phyloP scores from a whole-genome alignment of 2,888 invertebrate species.

The Cheilosia soror region DNA sequence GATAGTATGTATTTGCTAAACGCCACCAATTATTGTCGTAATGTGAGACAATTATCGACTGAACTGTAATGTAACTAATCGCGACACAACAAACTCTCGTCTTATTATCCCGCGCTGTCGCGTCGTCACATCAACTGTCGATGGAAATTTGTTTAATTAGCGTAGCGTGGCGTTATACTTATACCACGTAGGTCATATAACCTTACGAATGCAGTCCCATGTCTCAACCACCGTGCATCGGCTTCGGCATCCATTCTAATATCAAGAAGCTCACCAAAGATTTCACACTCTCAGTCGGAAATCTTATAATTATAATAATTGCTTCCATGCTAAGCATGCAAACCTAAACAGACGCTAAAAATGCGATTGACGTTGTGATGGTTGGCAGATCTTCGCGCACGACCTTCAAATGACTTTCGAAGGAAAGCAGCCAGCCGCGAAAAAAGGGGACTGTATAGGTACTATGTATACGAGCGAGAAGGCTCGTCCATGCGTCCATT shows the following conservation, averaged over 20 bases:
- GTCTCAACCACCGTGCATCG: not conserved
- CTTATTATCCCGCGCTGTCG: not conserved
- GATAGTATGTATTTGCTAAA: slow-evolving; percentile 41
- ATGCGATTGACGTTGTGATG: slow-evolving; percentile 1
- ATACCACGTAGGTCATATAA: not conserved
- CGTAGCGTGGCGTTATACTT: slow-evolving; percentile 49
- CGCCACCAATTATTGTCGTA: slow-evolving; percentile 67
- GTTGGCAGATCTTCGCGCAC: not conserved
- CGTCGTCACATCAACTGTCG: not conserved
- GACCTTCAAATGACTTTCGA: slow-evolving; percentile 72
- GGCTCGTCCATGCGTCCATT: slow-evolving; percentile 74
- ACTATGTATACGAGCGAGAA: slow-evolving; percentile 41
- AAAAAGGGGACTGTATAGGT: slow-evolving; percentile 17
- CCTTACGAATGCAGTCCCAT: not conserved
- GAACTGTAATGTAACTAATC: slow-evolving; percentile 63
- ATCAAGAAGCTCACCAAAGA: slow-evolving; percentile 19
- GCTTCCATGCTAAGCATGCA: slow-evolving; percentile 42
- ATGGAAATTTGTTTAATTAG: slow-evolving; percentile 69
- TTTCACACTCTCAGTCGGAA: slow-evolving; percentile 54
- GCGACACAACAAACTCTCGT: slow-evolving; percentile 29
- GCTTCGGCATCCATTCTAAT: slow-evolving; percentile 1
- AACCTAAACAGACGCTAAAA: slow-evolving; percentile 30
- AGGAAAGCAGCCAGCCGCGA: slow-evolving; percentile 37
- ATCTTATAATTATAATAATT: slow-evolving; percentile 60
- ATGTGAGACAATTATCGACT: slow-evolving; percentile 65